Conservation (phyloP, 2,113 vertebrate genomes). For the Centropus bengalensis region DNA sequence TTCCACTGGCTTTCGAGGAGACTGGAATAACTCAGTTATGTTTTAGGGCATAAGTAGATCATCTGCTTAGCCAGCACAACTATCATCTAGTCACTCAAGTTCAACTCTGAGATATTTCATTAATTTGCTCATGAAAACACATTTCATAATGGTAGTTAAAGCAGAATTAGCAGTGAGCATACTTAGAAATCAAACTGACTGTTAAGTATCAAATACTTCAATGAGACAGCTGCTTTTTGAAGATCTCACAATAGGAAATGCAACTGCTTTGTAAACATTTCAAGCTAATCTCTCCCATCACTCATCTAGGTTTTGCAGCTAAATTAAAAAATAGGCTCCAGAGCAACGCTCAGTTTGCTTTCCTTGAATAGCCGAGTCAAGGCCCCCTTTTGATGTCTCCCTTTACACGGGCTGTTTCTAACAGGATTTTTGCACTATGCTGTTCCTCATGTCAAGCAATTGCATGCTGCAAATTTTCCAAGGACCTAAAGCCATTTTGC, state of each 20-base stretch:
- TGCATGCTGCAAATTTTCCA: neutral
- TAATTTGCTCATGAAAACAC: neutral
- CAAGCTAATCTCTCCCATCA: neutral
- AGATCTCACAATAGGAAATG: neutral
- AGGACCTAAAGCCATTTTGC: neutral
- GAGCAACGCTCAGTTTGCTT: neutral
- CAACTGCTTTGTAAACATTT: constrained; percentile 19
- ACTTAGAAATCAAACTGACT: neutral
- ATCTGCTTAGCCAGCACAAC: neutral
- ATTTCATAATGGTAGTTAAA: neutral
- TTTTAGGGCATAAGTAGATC: neutral
- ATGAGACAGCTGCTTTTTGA: neutral
- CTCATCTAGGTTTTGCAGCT: neutral
- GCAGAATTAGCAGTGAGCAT: neutral
- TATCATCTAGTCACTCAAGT: neutral
- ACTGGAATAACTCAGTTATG: accelerated
- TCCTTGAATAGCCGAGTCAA: neutral
- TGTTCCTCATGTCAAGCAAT: neutral
- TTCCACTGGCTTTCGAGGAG: neutral
- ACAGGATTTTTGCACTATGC: neutral
- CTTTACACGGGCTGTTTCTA: neutral
- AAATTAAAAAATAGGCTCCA: neutral
- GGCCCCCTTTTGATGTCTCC: neutral
- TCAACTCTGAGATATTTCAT: neutral
- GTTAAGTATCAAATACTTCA: neutral